A percentile compares a stretch with the other conserved stretches of the same genome.
These are phyloP conservation scores for Nematolebias whitei DNA, from an alignment of 2,113 vertebrate genomes.

Conservation along the genomic window DNA sequence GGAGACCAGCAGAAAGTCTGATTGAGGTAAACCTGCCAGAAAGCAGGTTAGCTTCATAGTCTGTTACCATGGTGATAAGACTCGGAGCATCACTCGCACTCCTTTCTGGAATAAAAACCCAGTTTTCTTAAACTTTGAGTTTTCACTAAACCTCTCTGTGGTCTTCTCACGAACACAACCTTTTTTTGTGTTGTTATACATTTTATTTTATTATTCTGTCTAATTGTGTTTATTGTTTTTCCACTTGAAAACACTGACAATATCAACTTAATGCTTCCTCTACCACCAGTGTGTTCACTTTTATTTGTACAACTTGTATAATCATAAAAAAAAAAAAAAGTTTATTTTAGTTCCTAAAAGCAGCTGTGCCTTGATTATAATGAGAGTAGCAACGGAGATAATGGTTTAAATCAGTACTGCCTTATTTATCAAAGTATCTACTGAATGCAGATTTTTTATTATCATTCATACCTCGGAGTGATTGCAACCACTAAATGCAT, in stretches of 20 bases:
- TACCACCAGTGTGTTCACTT: background rate
- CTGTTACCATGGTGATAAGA: no score
- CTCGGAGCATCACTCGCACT: no score
- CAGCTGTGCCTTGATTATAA: constrained; percentile 45
- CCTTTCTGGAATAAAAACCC: no score
- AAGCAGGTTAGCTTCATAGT: no score
- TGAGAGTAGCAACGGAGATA: no score
- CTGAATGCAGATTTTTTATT: background rate
- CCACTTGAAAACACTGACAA: background rate
- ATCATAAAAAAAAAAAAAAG: background rate
- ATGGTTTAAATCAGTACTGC: no score
- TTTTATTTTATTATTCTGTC: constrained; percentile 20
- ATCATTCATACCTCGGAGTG: background rate
- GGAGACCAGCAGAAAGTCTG: no score
- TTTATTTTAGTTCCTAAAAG: constrained; percentile 15
- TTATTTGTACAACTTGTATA: background rate
- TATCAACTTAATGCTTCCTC: constrained; percentile 1
- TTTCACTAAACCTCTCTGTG: constrained; percentile 1
- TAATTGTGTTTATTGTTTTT: background rate
- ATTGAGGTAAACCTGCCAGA: no score
- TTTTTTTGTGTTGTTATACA: constrained; percentile 15
- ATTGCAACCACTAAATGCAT: background rate
- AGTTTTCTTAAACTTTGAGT: no score
- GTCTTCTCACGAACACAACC: background rate
- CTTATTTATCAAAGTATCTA: background rate